Base-by-base conservation (phyloP, 2,888 invertebrate species). In the Cerceris rybyensis region DNA sequence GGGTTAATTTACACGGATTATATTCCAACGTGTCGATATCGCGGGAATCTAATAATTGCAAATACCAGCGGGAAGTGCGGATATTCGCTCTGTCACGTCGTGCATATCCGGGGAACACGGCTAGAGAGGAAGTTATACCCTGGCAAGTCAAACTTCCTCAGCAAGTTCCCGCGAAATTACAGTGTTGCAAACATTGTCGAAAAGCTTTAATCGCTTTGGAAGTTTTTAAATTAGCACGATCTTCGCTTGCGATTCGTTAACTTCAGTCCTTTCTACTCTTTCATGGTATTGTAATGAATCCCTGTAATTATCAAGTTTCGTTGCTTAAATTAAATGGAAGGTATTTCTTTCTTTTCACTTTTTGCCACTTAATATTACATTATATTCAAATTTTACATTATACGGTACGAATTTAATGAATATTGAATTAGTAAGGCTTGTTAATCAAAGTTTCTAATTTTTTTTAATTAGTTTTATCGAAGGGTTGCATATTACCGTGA, bases 1-100 rank as follows among this genome's bases (percentile, higher is more conserved):
- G 72, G 17, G 61, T 55, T 68, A 73, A 69, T 73, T 69, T 54
- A 16, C 39, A 55, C 46, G 49, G 49, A 61, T 61, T 59, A 41
- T 67, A 60, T 55, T 60, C 59, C 28, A 28, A 28, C 28, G 28
- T 28, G 28, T 28, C 28, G 28, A 28, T 28, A 28, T 28, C 28
- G 43, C 42, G 41, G 54, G 17, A 54, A 14, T 43, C 17, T 69
- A 55, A 69, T 69, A 61, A 69, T 69, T 46, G 69, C 5, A 49
- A n/a, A 39, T 13, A 7, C 17, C 7, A 9, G 41, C 46, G 17
- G 2, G 41, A 58, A 61, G 17, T 7, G 59, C 7, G 49, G 41
- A 50, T n/a, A 7, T 16, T 17, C 46, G 8, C 46, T 11, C 11
- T 46, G 9, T 8, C 11, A 8, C 46, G 46, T 8, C 46, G 46